Conservation (phyloP, 1,140 invertebrate genomes). For the Oryctes rhinoceros region DNA sequence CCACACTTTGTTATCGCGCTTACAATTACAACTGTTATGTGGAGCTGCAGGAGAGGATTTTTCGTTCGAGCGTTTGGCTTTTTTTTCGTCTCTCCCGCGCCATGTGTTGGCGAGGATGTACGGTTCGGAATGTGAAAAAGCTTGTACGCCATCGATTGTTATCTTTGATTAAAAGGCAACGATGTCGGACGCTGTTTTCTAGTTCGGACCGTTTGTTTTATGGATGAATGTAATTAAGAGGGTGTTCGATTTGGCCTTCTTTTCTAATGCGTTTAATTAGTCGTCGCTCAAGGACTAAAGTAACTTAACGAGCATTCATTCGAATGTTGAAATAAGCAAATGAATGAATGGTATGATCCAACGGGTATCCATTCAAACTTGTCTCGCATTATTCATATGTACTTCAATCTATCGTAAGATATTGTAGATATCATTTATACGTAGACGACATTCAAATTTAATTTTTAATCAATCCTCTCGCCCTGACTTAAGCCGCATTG, state of each 20-base stretch:
- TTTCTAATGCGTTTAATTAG: neutral
- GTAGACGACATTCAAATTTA: no score
- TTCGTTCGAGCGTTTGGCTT: neutral
- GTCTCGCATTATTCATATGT: no score
- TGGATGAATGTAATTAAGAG: conserved; percentile 7
- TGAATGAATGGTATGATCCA: no score
- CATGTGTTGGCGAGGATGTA: neutral
- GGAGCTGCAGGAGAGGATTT: neutral
- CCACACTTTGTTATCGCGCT: neutral
- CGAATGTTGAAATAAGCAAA: no score
- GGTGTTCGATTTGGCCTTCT: neutral
- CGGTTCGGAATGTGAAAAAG: conserved; percentile 1
- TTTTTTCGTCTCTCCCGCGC: neutral
- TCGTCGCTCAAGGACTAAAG: no score
- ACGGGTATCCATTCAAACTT: no score
- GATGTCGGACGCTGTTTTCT: neutral
- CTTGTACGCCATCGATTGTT: neutral
- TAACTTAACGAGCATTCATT: no score
- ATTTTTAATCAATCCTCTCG: no score
- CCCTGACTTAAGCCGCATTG: no score
- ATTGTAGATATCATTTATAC: no score
- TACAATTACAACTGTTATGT: neutral
- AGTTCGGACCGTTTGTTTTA: neutral
- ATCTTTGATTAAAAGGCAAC: conserved; percentile 10
- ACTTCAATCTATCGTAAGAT: no score